phyloP scores from a whole-genome alignment of 2,888 invertebrate species.

The Allolobophora icterica region DNA sequence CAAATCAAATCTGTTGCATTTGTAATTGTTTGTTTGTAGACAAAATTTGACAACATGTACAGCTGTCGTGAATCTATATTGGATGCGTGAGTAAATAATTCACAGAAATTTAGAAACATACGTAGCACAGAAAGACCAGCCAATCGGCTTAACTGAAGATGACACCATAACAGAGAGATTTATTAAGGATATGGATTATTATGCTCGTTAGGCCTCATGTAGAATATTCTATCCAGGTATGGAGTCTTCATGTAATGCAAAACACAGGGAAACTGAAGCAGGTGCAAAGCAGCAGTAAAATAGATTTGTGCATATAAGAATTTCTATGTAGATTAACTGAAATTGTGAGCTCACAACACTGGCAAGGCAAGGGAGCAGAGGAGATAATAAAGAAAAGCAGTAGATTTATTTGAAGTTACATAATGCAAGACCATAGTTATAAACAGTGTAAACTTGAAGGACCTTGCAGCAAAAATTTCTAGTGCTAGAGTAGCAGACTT shows the following conservation, averaged over 20 bases:
- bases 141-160: no score
- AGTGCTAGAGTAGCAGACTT: no score
- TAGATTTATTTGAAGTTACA: neutral
- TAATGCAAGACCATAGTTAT: neutral
- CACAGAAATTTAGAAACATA: neutral
- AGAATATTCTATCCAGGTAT: neutral
- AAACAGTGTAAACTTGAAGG: neutral
- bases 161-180: neutral
- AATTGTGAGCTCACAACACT: neutral
- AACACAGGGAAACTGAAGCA: no score
- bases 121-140: neutral
- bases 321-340: neutral
- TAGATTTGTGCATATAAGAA: neutral
- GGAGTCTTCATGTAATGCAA: neutral
- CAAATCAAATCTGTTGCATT: neutral
- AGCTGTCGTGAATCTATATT: conserved; percentile 85
- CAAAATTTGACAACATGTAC: conserved; percentile 53
- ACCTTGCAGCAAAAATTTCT: no score
- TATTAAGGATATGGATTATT: neutral
- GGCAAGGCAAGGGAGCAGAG: neutral
- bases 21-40: conserved; percentile 39
- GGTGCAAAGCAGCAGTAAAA: no score
- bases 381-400: neutral
- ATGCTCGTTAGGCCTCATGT: neutral
- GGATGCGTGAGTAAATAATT: conserved; percentile 78